Evolutionary conservation across 92 coral and sea anemone species (phyloP).

Genomic region (Nematostella vectensis): DNA sequence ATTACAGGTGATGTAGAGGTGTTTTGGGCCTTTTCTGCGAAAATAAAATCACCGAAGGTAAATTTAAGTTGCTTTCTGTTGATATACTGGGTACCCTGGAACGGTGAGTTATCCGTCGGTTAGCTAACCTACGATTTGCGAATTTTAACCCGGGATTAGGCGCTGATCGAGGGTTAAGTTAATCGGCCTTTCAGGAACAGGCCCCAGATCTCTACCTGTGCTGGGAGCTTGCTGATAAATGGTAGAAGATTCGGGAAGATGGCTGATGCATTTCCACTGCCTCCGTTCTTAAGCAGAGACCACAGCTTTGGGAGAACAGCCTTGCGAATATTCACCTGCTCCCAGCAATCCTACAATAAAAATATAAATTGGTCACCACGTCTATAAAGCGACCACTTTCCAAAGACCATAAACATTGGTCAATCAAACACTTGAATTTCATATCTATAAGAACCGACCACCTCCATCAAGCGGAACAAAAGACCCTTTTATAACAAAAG

Average conservation of each 20-base stretch:
- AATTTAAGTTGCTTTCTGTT: too few species aligned
- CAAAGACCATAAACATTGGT: not conserved
- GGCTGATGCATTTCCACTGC: slow-evolving; percentile 72
- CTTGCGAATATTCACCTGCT: slow-evolving; percentile 76
- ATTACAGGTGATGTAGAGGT: too few species aligned
- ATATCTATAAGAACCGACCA: not conserved
- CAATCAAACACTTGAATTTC: not conserved
- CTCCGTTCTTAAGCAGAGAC: slow-evolving; percentile 73
- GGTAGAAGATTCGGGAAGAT: slow-evolving; percentile 76
- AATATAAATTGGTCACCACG: not conserved
- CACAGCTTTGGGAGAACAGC: slow-evolving; percentile 95
- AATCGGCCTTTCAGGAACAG: too few species aligned
- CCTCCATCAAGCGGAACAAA: not conserved
- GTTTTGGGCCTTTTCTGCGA: too few species aligned
- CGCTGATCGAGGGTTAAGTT: too few species aligned
- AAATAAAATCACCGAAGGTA: too few species aligned
- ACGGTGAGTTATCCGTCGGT: too few species aligned
- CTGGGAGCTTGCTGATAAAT: slow-evolving; percentile 73
- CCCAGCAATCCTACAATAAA: slow-evolving; percentile 78
- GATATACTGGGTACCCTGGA: too few species aligned
- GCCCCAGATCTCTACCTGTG: slow-evolving; percentile 59
- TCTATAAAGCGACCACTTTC: too few species aligned
- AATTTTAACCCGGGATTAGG: too few species aligned
- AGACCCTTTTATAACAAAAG: too few species aligned
- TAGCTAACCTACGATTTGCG: too few species aligned